These are phyloP conservation scores for Unio pictorum DNA, from an alignment of 2,888 invertebrate genomes.

Conservation along the genomic window DNA sequence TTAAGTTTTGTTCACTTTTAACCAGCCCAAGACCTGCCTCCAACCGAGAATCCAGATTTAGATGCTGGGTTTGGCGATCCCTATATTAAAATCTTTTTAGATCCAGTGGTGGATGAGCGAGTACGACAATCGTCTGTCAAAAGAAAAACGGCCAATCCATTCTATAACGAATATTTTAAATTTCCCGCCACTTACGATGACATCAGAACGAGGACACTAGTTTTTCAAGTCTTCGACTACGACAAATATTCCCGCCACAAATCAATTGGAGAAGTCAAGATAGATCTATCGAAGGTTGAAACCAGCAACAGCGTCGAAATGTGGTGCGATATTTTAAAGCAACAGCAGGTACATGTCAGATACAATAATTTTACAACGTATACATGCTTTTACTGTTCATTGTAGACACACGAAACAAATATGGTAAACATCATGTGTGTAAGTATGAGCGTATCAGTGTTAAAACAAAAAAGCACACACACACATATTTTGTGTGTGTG, in stretches of 20 bases:
- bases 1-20: conserved; percentile 1
- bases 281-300: conserved; percentile 84
- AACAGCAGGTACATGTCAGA: conserved; percentile 76
- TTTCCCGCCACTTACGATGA: conserved; percentile 93
- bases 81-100: conserved; percentile 84
- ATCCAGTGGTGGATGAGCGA: conserved; percentile 88
- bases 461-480: no score
- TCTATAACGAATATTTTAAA: conserved; percentile 93
- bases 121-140: conserved; percentile 89
- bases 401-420: no score
- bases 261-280: conserved; percentile 87
- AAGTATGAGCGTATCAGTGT: no score
- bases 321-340: conserved; percentile 89
- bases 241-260: conserved; percentile 89
- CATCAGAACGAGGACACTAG: conserved; percentile 75
- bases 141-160: conserved; percentile 87
- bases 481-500: no score
- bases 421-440: no score
- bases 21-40: conserved; percentile 81
- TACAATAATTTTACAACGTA: not conserved
- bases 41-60: conserved; percentile 79
- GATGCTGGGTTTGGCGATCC: conserved; percentile 90
- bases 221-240: conserved; percentile 79
- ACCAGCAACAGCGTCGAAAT: conserved; percentile 85
- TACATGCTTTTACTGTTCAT: not conserved